Evolutionary conservation across 1,140 invertebrate genomes (phyloP), one percentile per base, ranked within the genome.

Genomic region (Bombus consobrinus): DNA sequence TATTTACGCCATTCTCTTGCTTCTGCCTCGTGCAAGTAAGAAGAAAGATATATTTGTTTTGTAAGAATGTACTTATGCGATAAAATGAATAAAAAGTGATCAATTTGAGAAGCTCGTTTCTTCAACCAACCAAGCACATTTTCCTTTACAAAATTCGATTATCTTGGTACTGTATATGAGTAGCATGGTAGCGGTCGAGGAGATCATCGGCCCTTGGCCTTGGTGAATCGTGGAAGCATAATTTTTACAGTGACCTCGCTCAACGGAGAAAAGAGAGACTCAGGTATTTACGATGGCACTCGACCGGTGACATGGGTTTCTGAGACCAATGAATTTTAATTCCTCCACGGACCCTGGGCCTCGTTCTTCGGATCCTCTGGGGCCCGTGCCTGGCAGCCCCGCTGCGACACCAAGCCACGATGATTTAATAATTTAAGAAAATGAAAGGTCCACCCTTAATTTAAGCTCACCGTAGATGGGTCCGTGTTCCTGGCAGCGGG

Each of bases 341-440:
- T 95, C 94, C 93, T 90, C 91, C 88, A 85, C 91, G 82, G 85
- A 18, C 34, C 81, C 75, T 73, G 78, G 76, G 90, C 53, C 88
- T 87, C 89, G 88, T 93, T 91, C 91, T 89, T 87, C 83, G 88
- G 92, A 83, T 84, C 75, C 59, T 4, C 59, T 83, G 18, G 12
- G 86, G 74, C 39, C 62, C 41, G 77, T 66, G 57, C 59, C 8
- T 76, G 92, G 92, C 91, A 93, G 93, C 92, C 90, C 94, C 91
- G 94, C 94, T 94, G 94, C 92, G 94, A 94, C 93, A 94, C 91
- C 90, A 92, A 47, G 90, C 89, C 47, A 94, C 94, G 94, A 95
- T 95, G 94, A 95, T 95, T 95, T 95, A 95, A 95, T 95, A 95
- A 95, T 95, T 94, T 92, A 93, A 94, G 94, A 93, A 95, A 95